Percentiles rank a stretch among this genome's conserved stretches.
phyloP scores from a whole-genome alignment of 2,113 vertebrate species.

The Eclectus roratus region DNA sequence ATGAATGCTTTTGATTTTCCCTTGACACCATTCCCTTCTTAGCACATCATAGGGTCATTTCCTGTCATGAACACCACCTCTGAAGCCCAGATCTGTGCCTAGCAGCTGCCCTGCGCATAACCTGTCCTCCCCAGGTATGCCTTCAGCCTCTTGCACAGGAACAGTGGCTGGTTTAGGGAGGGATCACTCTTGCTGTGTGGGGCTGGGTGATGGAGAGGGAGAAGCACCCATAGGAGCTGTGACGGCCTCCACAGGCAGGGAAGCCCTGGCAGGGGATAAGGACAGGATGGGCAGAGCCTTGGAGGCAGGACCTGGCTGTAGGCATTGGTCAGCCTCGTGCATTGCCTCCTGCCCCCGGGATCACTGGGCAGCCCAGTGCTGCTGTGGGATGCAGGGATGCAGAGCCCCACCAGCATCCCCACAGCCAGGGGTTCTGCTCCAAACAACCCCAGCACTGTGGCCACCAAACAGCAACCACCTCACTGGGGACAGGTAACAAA shows the following conservation, averaged over 20 bases:
- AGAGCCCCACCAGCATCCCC: not conserved
- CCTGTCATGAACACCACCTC: not conserved
- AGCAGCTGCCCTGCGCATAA: not conserved
- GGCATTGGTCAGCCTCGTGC: accelerated
- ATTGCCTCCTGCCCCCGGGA: accelerated
- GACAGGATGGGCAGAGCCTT: not conserved
- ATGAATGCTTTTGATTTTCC: not conserved
- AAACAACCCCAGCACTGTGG: accelerated
- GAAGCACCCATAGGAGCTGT: accelerated
- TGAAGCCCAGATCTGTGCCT: accelerated
- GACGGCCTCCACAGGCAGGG: accelerated
- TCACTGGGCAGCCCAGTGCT: accelerated
- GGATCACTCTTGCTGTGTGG: accelerated
- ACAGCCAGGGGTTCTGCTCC: accelerated
- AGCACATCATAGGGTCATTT: not conserved
- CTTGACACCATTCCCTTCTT: not conserved
- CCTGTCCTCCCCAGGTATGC: not conserved
- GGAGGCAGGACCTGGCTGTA: not conserved
- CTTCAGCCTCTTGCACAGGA: not conserved
- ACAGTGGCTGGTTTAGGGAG: not conserved
- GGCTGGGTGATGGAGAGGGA: not conserved
- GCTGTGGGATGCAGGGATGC: accelerated
- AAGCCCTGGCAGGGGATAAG: accelerated
- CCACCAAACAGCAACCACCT: not conserved
- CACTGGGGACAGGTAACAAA: not conserved